Evolutionary conservation across 2,888 invertebrate genomes (phyloP), one percentile per base, ranked within the genome.

Genomic region (Abrostola tripartita): DNA sequence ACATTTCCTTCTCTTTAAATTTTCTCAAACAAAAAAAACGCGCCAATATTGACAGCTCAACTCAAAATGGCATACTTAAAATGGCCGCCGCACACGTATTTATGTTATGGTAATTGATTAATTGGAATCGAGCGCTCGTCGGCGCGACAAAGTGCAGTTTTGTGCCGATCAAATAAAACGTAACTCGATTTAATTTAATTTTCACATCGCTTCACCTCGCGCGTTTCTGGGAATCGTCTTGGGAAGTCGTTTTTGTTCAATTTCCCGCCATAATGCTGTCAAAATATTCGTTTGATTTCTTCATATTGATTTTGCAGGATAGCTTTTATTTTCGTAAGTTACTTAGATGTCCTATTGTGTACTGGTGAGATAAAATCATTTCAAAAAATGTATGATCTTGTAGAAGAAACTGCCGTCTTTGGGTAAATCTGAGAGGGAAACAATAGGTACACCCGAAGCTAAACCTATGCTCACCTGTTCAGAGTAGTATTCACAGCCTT

Each of bases 81-180:
- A 83, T 81, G 81, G 68, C 78, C 68, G 65, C 72, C 76, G 75
- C 74, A 73, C 76, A 66, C 71, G 59, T 73, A 70, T 73, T 76
- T 74, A 79, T 79, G 76, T 81, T 83, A 84, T 84, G 85, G 63
- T 81, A 84, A 84, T 84, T 75, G 73, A 79, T 80, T 84, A 83
- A 84, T 84, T 84, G 84, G 82, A 84, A 84, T 73, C 76, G 79
- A 62, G 68, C 70, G 71, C 67, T 65, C 68, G 83, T 70, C 83
- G 82, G 81, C 70, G 71, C 74, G 68, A 74, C 84, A 82, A 83
- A 82, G 83, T 78, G 73, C 75, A 79, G 66, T 72, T 76, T 61
- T 70, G 66, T 68, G 74, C 61, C 75, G 71, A 73, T 73, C 69
- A 80, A 80, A 80, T 74, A 73, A 71, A 71, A 78, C 71, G 65